phyloP scores from a whole-genome alignment of 2,888 invertebrate genomes.

The Axea sp. region DNA sequence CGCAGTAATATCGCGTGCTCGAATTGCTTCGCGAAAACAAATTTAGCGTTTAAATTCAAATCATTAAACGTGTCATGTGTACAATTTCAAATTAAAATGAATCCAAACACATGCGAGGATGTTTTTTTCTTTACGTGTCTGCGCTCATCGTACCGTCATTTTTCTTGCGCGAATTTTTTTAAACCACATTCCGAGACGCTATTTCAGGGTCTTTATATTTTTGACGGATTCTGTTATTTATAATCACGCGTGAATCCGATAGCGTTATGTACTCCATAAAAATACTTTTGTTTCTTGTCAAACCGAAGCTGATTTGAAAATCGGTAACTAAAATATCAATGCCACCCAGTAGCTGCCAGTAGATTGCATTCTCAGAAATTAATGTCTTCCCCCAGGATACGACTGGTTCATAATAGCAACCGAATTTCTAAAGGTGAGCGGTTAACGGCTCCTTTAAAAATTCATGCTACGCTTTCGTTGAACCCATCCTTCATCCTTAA shows the following conservation, averaged over 20 bases:
- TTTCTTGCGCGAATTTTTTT: no score
- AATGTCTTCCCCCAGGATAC: conserved; percentile 66
- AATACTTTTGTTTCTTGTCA: conserved; percentile 25
- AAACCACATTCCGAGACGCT: no score
- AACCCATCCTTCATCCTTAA: conserved; percentile 57
- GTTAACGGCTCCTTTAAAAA: conserved; percentile 73
- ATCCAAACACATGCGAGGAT: background rate
- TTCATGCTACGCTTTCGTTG: conserved; percentile 68
- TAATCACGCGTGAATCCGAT: no score
- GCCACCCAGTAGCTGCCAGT: conserved; percentile 54
- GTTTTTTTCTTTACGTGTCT: no score
- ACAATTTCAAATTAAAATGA: conserved; percentile 2
- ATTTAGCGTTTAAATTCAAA: conserved; percentile 6
- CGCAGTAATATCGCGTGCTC: no score
- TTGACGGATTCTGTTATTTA: no score
- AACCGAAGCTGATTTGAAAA: conserved; percentile 3
- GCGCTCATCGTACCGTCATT: no score
- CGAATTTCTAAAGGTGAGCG: conserved; percentile 71
- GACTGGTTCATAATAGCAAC: conserved; percentile 66
- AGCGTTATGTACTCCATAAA: background rate
- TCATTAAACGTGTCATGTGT: conserved; percentile 10
- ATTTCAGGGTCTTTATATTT: no score
- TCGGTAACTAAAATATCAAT: conserved; percentile 56
- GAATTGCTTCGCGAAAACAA: conserved; percentile 1
- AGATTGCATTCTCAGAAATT: conserved; percentile 74